Conservation (phyloP, 2,797 vertebrate genomes). For the Smutsia gigantea region DNA sequence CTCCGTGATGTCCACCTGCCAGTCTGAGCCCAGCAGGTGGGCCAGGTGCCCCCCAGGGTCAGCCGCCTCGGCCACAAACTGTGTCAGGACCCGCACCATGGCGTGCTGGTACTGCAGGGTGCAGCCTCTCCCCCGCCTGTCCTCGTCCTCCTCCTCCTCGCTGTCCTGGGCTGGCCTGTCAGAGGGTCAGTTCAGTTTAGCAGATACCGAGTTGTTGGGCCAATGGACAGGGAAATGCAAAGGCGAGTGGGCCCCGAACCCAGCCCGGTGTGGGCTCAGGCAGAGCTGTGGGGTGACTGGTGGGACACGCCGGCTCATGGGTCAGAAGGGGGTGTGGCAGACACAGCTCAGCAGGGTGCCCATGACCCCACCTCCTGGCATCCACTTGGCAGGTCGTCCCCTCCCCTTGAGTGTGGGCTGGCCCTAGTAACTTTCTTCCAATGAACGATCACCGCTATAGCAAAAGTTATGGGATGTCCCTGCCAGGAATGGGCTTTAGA, state of each 20-base stretch:
- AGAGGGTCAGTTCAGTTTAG: fast-evolving
- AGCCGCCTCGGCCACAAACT: constrained; percentile 92
- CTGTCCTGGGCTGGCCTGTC: constrained; percentile 91
- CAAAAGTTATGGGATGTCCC: neutral
- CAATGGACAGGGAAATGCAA: fast-evolving
- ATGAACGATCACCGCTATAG: neutral
- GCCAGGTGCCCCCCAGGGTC: constrained; percentile 87
- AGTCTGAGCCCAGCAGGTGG: constrained; percentile 94
- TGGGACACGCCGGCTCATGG: no score
- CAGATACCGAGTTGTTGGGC: fast-evolving
- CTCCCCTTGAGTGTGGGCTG: neutral
- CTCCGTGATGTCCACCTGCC: constrained; percentile 95
- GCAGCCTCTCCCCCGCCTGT: constrained; percentile 92
- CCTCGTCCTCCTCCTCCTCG: constrained; percentile 95
- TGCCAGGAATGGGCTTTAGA: neutral
- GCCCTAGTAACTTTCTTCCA: neutral
- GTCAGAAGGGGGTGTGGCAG: fast-evolving
- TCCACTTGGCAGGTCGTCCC: fast-evolving
- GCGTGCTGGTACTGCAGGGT: constrained; percentile 95
- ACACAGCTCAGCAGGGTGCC: neutral
- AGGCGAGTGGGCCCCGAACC: fast-evolving
- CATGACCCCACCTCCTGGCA: fast-evolving
- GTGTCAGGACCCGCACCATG: constrained; percentile 92
- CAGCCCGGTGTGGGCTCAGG: neutral
- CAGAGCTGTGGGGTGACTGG: no score